Evolutionary conservation across 2,797 vertebrate species (phyloP).

Genomic region (Danio albolineatus): DNA sequence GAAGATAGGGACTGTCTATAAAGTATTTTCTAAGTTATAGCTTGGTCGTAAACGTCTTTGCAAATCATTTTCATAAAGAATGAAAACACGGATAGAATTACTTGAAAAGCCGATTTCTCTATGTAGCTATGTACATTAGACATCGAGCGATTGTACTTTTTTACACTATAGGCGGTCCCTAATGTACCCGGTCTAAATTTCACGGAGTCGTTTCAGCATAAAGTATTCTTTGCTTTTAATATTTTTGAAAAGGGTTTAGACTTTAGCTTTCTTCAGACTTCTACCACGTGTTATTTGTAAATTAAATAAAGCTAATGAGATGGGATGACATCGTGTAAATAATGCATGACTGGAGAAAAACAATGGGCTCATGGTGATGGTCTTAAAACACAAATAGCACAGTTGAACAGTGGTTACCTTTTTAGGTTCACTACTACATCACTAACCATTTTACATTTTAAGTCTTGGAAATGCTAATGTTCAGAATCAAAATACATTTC

Average conservation of each 20-base stretch:
- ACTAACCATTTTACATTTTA: not conserved
- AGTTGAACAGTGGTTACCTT: no score
- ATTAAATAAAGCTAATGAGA: slow-evolving; percentile 69
- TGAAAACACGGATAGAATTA: fast-evolving
- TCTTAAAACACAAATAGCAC: not conserved
- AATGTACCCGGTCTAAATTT: not conserved
- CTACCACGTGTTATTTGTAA: slow-evolving; percentile 52
- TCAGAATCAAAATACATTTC: no score
- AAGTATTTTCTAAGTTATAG: not conserved
- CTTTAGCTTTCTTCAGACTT: slow-evolving; percentile 39
- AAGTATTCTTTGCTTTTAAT: no score
- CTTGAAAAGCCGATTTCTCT: not conserved
- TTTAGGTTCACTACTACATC: not conserved
- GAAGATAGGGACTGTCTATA: slow-evolving; percentile 1
- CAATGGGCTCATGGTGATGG: slow-evolving; percentile 68
- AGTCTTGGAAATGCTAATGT: no score
- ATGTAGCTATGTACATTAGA: not conserved
- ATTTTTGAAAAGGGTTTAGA: not conserved
- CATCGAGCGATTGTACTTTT: not conserved
- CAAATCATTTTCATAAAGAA: not conserved
- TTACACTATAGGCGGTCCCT: no score
- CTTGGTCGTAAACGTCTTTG: not conserved
- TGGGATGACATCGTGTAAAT: slow-evolving; percentile 80
- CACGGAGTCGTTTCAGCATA: not conserved
- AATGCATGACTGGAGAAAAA: slow-evolving; percentile 77